phyloP scores from a whole-genome alignment of 2,797 vertebrate genomes.

The Poecilia gillii region DNA sequence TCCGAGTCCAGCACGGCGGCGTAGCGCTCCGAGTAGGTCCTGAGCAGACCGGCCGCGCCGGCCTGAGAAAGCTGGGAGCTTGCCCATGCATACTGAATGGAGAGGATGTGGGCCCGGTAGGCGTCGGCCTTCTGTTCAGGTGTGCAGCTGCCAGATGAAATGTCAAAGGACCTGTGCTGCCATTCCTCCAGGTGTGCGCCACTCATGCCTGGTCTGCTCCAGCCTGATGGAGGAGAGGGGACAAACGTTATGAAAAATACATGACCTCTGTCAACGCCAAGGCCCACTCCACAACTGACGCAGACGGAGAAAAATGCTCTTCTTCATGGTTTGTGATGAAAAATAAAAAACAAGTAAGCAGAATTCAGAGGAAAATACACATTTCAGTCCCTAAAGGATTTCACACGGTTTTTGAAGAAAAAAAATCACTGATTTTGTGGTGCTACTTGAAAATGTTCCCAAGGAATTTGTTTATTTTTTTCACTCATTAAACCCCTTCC shows the following conservation, averaged over 20 bases:
- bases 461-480: background rate
- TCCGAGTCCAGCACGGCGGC: conserved; percentile 91
- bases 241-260: conserved; percentile 71
- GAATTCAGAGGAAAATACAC: background rate
- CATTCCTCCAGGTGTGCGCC: conserved; percentile 89
- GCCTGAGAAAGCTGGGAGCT: conserved; percentile 88
- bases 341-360: background rate
- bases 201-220: conserved; percentile 84
- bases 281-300: conserved; percentile 29
- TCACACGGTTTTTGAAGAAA: background rate
- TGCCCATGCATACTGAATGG: conserved; percentile 95
- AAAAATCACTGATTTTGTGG: background rate
- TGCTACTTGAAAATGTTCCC: background rate
- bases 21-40: conserved; percentile 89
- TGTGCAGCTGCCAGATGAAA: conserved; percentile 87
- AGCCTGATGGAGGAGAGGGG: conserved; percentile 71
- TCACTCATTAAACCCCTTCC: too few species aligned
- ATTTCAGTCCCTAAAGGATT: background rate
- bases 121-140: conserved; percentile 91
- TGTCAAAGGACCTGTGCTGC: conserved; percentile 92
- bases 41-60: conserved; percentile 87
- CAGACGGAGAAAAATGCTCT: conserved; percentile 15
- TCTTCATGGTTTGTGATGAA: background rate
- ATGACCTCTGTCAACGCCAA: conserved; percentile 53
- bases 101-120: conserved; percentile 90